A percentile compares a stretch with the other conserved stretches of the same genome.
These are phyloP conservation scores for Leptopilina syphax DNA, from an alignment of 2,888 invertebrate genomes.

Conservation along the genomic window DNA sequence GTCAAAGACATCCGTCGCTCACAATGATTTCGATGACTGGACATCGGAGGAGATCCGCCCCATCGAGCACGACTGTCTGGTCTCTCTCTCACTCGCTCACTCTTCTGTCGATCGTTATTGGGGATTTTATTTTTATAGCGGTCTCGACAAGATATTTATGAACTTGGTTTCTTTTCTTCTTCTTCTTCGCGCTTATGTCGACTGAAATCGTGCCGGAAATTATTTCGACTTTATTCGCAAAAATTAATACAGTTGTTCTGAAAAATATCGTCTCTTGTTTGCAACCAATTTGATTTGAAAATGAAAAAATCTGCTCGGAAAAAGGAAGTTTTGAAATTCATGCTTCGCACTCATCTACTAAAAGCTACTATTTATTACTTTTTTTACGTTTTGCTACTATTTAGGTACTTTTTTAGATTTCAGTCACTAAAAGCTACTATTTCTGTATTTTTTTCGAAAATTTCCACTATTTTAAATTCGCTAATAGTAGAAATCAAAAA, in stretches of 20 bases:
- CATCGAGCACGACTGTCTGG: constrained; percentile 56
- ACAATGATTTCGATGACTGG: constrained; percentile 63
- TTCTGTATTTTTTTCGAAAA: no score
- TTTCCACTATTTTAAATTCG: no score
- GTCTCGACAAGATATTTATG: constrained; percentile 51
- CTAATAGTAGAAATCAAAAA: no score
- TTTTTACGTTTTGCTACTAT: no score
- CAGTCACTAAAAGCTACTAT: no score
- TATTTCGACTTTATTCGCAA: constrained; percentile 21
- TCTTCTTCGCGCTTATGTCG: constrained; percentile 1
- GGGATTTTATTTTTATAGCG: constrained; percentile 68
- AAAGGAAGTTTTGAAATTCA: no score
- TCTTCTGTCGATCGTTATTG: constrained; percentile 42
- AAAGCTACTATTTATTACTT: no score
- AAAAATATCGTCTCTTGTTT: no score
- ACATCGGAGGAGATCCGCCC: constrained; percentile 61
- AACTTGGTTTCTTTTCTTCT: constrained; percentile 12
- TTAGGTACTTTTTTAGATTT: no score
- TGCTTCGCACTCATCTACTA: no score
- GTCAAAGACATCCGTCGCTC: constrained; percentile 74
- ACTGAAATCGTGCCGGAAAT: constrained; percentile 22
- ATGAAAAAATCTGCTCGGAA: no score
- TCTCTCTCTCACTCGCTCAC: background rate
- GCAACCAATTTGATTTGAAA: no score
- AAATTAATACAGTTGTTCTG: background rate